Evolutionary conservation across 1,140 invertebrate genomes (phyloP), one percentile per base, ranked within the genome.

Genomic region (Diuraphis noxia): DNA sequence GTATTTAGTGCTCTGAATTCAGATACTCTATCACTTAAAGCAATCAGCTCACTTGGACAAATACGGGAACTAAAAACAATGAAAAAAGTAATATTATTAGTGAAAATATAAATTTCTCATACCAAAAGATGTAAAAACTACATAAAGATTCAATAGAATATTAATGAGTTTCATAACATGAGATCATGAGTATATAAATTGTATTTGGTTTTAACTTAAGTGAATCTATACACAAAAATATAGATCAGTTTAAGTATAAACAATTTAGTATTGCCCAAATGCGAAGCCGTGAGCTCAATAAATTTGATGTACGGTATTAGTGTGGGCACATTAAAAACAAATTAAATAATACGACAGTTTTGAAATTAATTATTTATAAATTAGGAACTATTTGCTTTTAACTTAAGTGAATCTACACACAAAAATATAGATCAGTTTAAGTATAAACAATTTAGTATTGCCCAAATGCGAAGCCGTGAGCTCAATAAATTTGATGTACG

Each of bases 21-120:
- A n/a, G 96, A 95, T 5, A 95, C 95, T 85, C 96, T 95, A 92
- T 99, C 98, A 1, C 97, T 98, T 94, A 98, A 98, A 17, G 97
- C 97, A 93, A 98, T 97, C 88, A 99, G 98, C 94, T 99, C 98
- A 23, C 98, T 98, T 52, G 98, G 98, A 93, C 98, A 99, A 5
- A 98, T 98, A 94, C 98, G 98, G 4, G 97, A 98, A 93, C 93
- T 93, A 89, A 25, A 92, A 93, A 36, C 90, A 92, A 86, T 36
- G 25, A 49, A 34, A 46, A 6, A 63, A 72, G 30, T 72, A 1
- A n/a, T 63, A 63, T 30, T n/a, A 63, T n/a, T n/a, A 72, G 30
- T 72, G 1, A 5, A n/a, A n/a, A 72, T 72, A 63, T n/a, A 63
- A 46, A 46, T 46, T 46, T 46, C 21, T 19, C 2, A 46, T 0